Base-by-base conservation (phyloP, 1,140 invertebrate genomes). In the Trachelipus rathkii region DNA sequence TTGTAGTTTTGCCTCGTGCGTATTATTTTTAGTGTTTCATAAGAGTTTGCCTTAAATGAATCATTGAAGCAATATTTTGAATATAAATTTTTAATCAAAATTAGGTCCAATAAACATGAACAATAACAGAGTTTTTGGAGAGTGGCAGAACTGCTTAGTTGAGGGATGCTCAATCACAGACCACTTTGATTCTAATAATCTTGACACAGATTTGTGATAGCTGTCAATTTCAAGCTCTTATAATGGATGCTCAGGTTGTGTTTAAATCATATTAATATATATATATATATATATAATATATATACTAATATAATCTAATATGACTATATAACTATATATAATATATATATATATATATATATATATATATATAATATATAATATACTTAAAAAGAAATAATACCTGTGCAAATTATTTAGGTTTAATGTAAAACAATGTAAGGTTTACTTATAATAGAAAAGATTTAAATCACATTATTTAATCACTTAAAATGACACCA, bases 101-200 rank as follows among this genome's bases (percentile, higher is more conserved):
- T 60, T 60, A 60, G 50, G 50, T 60, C 50, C 50, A 13, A 19
- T 60, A 19, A 60, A 3, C 50, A 19, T 60, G 19, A 60, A 60
- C 50, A 60, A 60, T 60, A 60, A 60, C 50, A 0, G 50, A 60
- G 19, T 19, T 60, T 60, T 60, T 60, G 50, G 50, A 60, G 50
- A 60, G 19, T 13, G 1, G 11, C 50, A 13, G 1, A 13, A 13
- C 50, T 60, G 50, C 50, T 15, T 19, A 60, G 50, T 60, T 19
- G 50, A 19, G 19, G 50, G 50, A 19, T 60, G 50, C 50, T 60
- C 50, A 19, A 19, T 60, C 2, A 60, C 11, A 60, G 50, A 60
- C 11, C 50, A 60, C 50, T 60, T 60, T 19, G 50, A 60, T 60
- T 60, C 50, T 13, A 19, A 15, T 13, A 19, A 15, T 60, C 11